Evolutionary conservation across 2,797 vertebrate genomes (phyloP).

Genomic region (Chrysocyon brachyurus): DNA sequence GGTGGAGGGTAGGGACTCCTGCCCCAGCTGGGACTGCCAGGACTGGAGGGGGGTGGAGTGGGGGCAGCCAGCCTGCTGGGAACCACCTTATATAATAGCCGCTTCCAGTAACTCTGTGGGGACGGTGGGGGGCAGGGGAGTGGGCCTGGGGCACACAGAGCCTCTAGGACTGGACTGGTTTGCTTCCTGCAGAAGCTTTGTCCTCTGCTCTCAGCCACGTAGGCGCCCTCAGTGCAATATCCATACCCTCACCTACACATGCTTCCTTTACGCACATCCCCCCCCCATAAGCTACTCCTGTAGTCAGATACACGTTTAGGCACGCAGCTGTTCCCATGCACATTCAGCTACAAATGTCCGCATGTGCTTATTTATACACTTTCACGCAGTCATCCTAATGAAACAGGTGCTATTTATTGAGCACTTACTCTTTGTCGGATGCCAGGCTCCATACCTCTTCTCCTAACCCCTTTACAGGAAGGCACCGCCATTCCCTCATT

Average conservation of each 20-base stretch:
- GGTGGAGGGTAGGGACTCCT: not conserved
- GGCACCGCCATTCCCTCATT: not conserved
- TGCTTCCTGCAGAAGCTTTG: not conserved
- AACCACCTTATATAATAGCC: not conserved
- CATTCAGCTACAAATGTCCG: not conserved
- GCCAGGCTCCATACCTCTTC: not conserved
- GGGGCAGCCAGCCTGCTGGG: not conserved
- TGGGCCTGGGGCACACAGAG: not conserved
- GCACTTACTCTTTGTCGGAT: not conserved
- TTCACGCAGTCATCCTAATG: not conserved
- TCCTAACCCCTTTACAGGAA: not conserved
- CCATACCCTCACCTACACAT: not conserved
- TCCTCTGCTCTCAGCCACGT: not conserved
- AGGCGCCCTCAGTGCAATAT: not conserved
- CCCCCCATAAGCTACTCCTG: not conserved
- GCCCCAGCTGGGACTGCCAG: slow-evolving; percentile 68
- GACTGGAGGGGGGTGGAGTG: not conserved
- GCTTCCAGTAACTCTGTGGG: slow-evolving; percentile 23
- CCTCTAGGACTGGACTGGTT: not conserved
- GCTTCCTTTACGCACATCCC: rapidly evolving
- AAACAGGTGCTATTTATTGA: not conserved
- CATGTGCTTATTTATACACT: no score
- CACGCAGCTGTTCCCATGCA: not conserved
- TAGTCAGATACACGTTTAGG: not conserved
- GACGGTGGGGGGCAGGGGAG: not conserved